A percentile compares a stretch with the other conserved stretches of the same genome.
phyloP scores from a whole-genome alignment of 2,888 invertebrate species.

The Aspidiotus destructor region DNA sequence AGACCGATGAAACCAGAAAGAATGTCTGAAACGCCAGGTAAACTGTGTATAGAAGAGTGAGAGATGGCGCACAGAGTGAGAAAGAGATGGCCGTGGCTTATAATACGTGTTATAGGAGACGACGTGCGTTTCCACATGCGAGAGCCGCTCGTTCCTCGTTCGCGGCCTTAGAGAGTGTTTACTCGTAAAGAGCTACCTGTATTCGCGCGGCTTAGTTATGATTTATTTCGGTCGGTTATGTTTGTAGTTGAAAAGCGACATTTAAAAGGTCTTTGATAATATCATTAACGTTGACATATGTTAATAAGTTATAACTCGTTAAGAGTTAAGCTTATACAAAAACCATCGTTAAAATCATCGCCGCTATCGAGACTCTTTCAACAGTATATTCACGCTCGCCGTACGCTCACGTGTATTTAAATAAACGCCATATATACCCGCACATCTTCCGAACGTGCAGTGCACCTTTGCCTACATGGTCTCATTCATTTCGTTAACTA shows the following conservation, averaged over 20 bases:
- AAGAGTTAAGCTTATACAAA: conserved; percentile 14
- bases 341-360: conserved; percentile 3
- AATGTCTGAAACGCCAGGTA: no score
- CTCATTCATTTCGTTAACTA: conserved; percentile 15
- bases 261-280: conserved; percentile 21
- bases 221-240: conserved; percentile 11
- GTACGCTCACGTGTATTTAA: no score
- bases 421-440: no score
- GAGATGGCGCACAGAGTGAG: no score
- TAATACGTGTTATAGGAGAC: no score
- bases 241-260: conserved; percentile 7
- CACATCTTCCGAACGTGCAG: no score
- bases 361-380: not conserved
- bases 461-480: not conserved
- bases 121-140: no score
- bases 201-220: conserved; percentile 17
- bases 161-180: not conserved
- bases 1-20: no score
- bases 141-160: not conserved
- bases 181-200: conserved; percentile 7
- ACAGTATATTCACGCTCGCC: no score
- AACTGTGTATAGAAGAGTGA: no score
- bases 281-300: conserved; percentile 29
- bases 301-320: conserved; percentile 27
- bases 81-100: no score